Evolutionary conservation across 2,113 vertebrate species (phyloP), one percentile per base, ranked within the genome.

Genomic region (Pipa parva): DNA sequence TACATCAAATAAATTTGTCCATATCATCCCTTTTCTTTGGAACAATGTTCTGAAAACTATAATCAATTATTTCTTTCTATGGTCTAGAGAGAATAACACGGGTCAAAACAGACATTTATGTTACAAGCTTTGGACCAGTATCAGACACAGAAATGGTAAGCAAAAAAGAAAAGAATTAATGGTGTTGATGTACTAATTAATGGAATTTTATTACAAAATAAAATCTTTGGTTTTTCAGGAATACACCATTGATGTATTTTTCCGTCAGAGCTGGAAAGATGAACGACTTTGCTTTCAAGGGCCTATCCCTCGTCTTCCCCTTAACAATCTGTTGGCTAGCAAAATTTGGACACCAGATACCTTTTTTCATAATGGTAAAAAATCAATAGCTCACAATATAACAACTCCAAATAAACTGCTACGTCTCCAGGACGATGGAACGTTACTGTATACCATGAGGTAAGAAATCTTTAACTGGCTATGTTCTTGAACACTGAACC

Each of bases 341-440:
- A 99, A 99, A 87, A 97, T 99, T 70, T 99, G 97, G 97, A 98
- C 98, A 70, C 97, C 97, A 1, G 97, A 99, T 74, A 99, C 97
- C 3, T 99, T 99, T 90, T 99, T 99, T 77, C 83, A 95, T 74
- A 99, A 99, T 74, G 97, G 95, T 18, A 92, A 94, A 60, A 98
- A 99, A 78, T 98, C 97, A 1, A 95, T 97, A 56, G 95, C 97
- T 68, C 97, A 99, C 73, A 98, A 96, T 93, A 98, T 99, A 81
- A 99, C 97, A 21, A 99, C 97, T 20, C 97, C 97, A 21, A 99
- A 99, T 63, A 93, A 95, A 33, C 87, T 99, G 20, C 89, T 99
- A 64, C 81, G 97, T 51, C 92, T 99, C 66, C 94, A 93, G 92
- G 93, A 89, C 75, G 93, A 99, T 67, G 95, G 97, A 24, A 85